These are phyloP conservation scores for Spondyliosoma cantharus DNA, from an alignment of 2,797 vertebrate species.

Conservation along the genomic window DNA sequence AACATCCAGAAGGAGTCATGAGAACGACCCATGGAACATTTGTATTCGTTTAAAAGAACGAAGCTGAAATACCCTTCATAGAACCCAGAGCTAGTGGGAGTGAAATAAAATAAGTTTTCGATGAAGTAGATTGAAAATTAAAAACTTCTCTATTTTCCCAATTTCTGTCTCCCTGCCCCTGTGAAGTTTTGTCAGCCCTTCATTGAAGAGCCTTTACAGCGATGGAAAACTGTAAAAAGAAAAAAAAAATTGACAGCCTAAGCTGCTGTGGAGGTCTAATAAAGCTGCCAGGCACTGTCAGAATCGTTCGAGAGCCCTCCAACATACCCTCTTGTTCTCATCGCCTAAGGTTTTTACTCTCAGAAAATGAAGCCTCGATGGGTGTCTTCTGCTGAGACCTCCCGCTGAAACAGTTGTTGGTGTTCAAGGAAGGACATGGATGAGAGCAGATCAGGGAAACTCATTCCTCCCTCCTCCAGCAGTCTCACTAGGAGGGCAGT, in stretches of 20 bases:
- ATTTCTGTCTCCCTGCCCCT: slow-evolving; percentile 38
- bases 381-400: slow-evolving; percentile 55
- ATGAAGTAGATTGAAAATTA: slow-evolving; percentile 38
- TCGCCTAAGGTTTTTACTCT: slow-evolving; percentile 53
- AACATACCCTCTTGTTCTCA: slow-evolving; percentile 55
- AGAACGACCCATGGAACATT: not conserved
- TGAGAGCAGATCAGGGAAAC: slow-evolving; percentile 43
- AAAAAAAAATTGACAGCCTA: slow-evolving; percentile 36
- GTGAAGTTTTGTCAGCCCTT: slow-evolving; percentile 34
- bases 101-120: slow-evolving; percentile 28
- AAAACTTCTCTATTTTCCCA: slow-evolving; percentile 33
- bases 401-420: slow-evolving; percentile 61
- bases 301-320: slow-evolving; percentile 53
- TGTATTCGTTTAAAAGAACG: not conserved
- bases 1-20: not conserved
- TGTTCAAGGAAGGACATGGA: slow-evolving; percentile 55
- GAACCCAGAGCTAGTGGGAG: not conserved
- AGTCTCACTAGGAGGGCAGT: slow-evolving; percentile 54
- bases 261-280: slow-evolving; percentile 56
- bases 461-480: slow-evolving; percentile 42
- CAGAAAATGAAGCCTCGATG: slow-evolving; percentile 62
- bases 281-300: slow-evolving; percentile 66
- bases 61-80: not conserved
- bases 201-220: slow-evolving; percentile 27
- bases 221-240: slow-evolving; percentile 30